These are phyloP conservation scores for Ichneumon xanthorius DNA, from an alignment of 2,888 invertebrate species.

Conservation along the genomic window DNA sequence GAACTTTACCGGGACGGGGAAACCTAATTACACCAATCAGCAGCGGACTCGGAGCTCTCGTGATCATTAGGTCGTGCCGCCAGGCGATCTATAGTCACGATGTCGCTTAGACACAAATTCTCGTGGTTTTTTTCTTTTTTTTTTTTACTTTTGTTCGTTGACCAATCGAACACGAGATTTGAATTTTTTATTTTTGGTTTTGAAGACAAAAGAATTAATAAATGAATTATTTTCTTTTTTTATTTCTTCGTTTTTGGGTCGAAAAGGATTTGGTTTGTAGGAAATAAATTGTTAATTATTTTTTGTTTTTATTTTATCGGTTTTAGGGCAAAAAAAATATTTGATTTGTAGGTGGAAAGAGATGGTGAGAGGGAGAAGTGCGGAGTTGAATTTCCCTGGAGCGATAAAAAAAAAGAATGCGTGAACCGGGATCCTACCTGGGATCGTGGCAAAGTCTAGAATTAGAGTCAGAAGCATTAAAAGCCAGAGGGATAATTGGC, in stretches of 20 bases:
- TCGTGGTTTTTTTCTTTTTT: background rate
- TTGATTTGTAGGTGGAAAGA: too few relatives aligned
- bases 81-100: constrained; percentile 33
- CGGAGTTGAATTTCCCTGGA: constrained; percentile 72
- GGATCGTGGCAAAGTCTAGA: constrained; percentile 76
- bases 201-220: background rate
- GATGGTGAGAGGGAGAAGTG: constrained; percentile 14
- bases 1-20: constrained; percentile 69
- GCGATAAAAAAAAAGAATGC: constrained; percentile 74
- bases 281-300: background rate
- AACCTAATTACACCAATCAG: constrained; percentile 70
- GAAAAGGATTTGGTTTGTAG: too few relatives aligned
- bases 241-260: too few relatives aligned
- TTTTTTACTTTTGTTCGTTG: background rate
- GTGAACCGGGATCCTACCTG: constrained; percentile 70
- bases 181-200: too few relatives aligned
- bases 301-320: too few relatives aligned
- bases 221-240: constrained; percentile 27
- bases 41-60: constrained; percentile 54
- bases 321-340: too few relatives aligned
- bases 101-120: constrained; percentile 31
- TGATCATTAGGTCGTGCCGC: constrained; percentile 53
- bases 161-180: too few relatives aligned
- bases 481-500: constrained; percentile 80
- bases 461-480: constrained; percentile 81